Evolutionary conservation across 2,113 vertebrate species (phyloP).

Genomic region (Anguilla japonica): DNA sequence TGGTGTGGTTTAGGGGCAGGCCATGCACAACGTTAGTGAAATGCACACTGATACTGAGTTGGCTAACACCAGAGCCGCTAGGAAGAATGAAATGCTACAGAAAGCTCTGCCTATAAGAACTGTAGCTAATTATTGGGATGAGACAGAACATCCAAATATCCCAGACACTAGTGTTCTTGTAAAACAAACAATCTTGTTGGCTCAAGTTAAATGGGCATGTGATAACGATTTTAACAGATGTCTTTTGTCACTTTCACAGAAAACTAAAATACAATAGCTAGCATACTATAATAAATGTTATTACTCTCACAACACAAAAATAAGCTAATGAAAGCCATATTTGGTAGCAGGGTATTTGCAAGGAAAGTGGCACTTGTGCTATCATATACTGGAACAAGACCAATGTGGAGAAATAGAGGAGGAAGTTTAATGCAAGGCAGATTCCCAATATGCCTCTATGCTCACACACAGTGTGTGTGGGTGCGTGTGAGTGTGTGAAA

Average conservation of each 20-base stretch:
- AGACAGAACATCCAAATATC: neutral
- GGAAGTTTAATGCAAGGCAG: no score
- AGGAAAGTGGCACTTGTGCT: neutral
- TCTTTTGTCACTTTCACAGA: neutral
- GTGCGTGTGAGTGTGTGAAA: no score
- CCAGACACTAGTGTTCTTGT: no score
- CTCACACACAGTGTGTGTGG: no score
- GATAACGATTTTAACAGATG: no score
- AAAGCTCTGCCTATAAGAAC: neutral
- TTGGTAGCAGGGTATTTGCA: neutral
- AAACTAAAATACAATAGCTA: neutral
- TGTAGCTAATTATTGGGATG: neutral
- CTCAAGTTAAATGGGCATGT: no score
- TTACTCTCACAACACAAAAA: neutral
- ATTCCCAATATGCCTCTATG: no score
- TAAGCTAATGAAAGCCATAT: neutral
- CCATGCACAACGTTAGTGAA: neutral
- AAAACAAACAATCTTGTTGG: no score
- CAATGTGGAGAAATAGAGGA: no score
- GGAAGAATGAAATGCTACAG: neutral
- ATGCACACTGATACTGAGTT: neutral
- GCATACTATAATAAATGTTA: neutral
- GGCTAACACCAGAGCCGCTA: neutral
- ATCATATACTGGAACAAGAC: neutral
- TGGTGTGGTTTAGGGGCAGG: neutral